Conservation (phyloP, 1,140 invertebrate genomes). For the Drosophila watanabei region DNA sequence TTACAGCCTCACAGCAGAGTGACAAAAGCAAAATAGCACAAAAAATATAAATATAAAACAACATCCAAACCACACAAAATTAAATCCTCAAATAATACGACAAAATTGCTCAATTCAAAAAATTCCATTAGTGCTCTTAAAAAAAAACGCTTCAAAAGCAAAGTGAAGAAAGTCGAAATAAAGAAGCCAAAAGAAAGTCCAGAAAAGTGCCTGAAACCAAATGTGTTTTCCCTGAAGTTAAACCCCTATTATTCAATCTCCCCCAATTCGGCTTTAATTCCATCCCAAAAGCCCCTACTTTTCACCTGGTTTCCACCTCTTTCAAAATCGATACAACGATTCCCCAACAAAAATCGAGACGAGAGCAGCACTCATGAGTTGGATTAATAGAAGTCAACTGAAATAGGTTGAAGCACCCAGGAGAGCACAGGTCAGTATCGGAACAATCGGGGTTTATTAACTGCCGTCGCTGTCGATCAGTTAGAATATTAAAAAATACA, state of each 20-base stretch:
- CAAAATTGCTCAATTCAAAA: slow-evolving; percentile 47
- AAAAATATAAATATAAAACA: slow-evolving; percentile 9
- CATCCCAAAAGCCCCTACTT: slow-evolving; percentile 11
- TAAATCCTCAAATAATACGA: slow-evolving; percentile 22
- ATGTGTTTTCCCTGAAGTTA: slow-evolving; percentile 62
- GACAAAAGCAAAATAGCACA: slow-evolving; percentile 7
- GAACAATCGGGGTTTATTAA: slow-evolving; percentile 47
- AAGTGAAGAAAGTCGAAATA: slow-evolving; percentile 39
- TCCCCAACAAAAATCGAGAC: background rate
- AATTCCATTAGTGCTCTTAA: slow-evolving; percentile 74
- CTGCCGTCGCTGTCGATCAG: slow-evolving; percentile 24
- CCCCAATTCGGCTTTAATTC: slow-evolving; percentile 28
- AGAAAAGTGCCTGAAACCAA: slow-evolving; percentile 51
- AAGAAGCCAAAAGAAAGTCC: slow-evolving; percentile 24
- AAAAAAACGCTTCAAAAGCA: slow-evolving; percentile 57
- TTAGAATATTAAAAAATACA: slow-evolving; percentile 25
- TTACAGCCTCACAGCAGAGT: background rate
- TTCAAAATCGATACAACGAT: slow-evolving; percentile 19
- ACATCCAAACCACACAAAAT: slow-evolving; percentile 40
- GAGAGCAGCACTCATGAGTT: slow-evolving; percentile 47
- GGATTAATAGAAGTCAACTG: slow-evolving; percentile 50
- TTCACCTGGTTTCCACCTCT: slow-evolving; percentile 15
- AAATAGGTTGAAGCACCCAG: slow-evolving; percentile 43
- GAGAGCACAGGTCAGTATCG: slow-evolving; percentile 48
- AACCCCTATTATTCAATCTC: slow-evolving; percentile 14